Evolutionary conservation across 1,140 invertebrate species (phyloP), one percentile per base, ranked within the genome.

Genomic region (Saxidomus purpurata): DNA sequence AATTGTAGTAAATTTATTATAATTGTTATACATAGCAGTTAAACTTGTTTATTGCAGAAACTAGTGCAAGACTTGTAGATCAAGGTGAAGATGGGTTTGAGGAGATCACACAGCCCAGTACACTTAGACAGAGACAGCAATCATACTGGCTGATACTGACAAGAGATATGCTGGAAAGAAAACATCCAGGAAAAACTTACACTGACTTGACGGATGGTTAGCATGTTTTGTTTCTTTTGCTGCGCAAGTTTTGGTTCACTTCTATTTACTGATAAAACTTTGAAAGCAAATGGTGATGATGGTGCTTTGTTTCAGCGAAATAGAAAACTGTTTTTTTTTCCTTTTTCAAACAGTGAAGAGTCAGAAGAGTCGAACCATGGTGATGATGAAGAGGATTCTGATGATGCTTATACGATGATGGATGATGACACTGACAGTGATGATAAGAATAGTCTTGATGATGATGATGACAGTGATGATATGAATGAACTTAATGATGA

Each of bases 161-260:
- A 96, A 97, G 87, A 97, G 97, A 85, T 98, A 98, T 95, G 96
- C 97, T 69, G 98, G 97, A 0, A 97, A 97, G 96, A 94, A 93
- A 84, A 92, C 93, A 52, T 93, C 91, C 0, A 91, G 95, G 79
- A 92, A 92, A 17, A 76, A 87, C 59, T n/a, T 87, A 83, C 11
- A 49, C 77, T 19, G 80, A 92, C 49, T 87, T 31, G 15, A 83
- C 25, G 15, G 40, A 31, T 36, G 38, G 61, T 34, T 61, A 43
- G 31, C 25, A 43, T 43, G 43, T 43, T 43, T 43, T 43, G 43
- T 43, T 43, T 4, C 43, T 43, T 43, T 43, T 43, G 15, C 6
- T 43, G 4, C 43, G 15, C 43, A 43, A 43, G 43, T n/a, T n/a
- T n/a, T n/a, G n/a, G n/a, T n/a, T n/a, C n/a, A n/a, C n/a, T n/a